A percentile compares a stretch with the other conserved stretches of the same genome.
Evolutionary conservation across 1,140 invertebrate genomes (phyloP).

Genomic region (Tribolium castaneum): DNA sequence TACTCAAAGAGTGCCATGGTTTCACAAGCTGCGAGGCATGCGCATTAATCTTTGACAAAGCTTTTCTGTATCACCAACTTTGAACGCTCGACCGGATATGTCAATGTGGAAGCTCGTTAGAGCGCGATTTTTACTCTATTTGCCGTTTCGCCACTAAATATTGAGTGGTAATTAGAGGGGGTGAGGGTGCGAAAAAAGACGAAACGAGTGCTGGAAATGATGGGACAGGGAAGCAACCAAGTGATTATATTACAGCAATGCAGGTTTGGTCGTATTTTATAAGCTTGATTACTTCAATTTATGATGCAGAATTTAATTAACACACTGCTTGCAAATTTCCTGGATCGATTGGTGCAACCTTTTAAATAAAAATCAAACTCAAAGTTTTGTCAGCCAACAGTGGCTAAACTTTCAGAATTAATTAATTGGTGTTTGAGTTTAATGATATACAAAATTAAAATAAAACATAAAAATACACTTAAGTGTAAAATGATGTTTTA

Average conservation of each 20-base stretch:
- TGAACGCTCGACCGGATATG: conserved; percentile 8
- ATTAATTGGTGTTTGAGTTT: no score
- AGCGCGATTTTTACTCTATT: background rate
- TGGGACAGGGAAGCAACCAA: background rate
- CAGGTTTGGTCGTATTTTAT: conserved; percentile 12
- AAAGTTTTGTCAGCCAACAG: background rate
- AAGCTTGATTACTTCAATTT: conserved; percentile 14
- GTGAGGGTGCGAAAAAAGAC: background rate
- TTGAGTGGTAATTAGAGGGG: background rate
- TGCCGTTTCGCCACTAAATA: conserved; percentile 12
- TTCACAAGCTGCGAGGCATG: conserved; percentile 18
- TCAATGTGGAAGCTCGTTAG: conserved; percentile 21
- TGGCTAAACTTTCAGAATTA: background rate
- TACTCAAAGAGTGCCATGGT: conserved; percentile 34
- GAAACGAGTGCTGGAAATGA: background rate
- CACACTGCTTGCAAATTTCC: background rate
- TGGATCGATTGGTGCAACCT: background rate
- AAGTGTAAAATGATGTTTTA: no score
- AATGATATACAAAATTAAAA: no score
- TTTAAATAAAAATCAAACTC: background rate
- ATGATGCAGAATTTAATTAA: background rate
- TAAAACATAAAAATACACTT: no score
- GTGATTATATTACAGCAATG: no score
- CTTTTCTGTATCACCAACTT: background rate
- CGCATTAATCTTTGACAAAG: conserved; percentile 37